Conservation (phyloP, 2,888 invertebrate species). For the Parascotia fuliginaria region DNA sequence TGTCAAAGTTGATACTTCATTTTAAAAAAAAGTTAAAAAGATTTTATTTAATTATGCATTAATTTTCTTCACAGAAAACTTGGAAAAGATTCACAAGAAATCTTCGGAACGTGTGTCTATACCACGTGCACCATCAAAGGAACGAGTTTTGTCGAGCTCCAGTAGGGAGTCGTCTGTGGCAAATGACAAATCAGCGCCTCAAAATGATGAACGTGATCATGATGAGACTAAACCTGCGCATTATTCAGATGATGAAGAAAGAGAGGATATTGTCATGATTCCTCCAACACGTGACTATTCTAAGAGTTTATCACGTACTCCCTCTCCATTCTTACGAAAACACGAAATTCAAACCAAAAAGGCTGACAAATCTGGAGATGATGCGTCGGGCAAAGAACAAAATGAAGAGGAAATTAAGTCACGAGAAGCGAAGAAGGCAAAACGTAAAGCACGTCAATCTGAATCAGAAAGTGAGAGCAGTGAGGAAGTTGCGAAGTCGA, state of each 20-base stretch:
- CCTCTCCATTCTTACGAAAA: slow-evolving; percentile 92
- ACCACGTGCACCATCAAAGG: slow-evolving; percentile 64
- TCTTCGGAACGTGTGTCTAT: slow-evolving; percentile 69
- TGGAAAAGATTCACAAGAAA: slow-evolving; percentile 70
- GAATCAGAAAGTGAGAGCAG: slow-evolving; percentile 80
- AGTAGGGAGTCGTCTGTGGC: slow-evolving; percentile 79
- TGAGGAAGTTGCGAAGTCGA: slow-evolving; percentile 73
- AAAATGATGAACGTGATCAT: slow-evolving; percentile 48
- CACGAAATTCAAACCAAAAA: slow-evolving; percentile 86
- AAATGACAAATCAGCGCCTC: slow-evolving; percentile 65
- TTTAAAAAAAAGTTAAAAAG: too few relatives aligned
- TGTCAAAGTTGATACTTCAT: too few relatives aligned
- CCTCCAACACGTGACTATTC: slow-evolving; percentile 86
- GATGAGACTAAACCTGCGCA: slow-evolving; percentile 60
- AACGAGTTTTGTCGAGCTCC: slow-evolving; percentile 76
- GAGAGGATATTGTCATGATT: slow-evolving; percentile 71
- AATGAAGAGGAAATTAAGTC: slow-evolving; percentile 68
- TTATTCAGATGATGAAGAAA: slow-evolving; percentile 77
- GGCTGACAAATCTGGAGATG: slow-evolving; percentile 72
- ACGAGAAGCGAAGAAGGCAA: slow-evolving; percentile 70
- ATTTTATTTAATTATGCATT: too few relatives aligned
- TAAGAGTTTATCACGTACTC: slow-evolving; percentile 93
- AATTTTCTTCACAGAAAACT: slow-evolving; percentile 67
- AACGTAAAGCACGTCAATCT: slow-evolving; percentile 83
- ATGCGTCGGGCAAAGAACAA: slow-evolving; percentile 79